Percentiles rank a stretch among this genome's conserved stretches.
phyloP scores from a whole-genome alignment of 2,113 vertebrate genomes.

The Chlamydotis undulata region DNA sequence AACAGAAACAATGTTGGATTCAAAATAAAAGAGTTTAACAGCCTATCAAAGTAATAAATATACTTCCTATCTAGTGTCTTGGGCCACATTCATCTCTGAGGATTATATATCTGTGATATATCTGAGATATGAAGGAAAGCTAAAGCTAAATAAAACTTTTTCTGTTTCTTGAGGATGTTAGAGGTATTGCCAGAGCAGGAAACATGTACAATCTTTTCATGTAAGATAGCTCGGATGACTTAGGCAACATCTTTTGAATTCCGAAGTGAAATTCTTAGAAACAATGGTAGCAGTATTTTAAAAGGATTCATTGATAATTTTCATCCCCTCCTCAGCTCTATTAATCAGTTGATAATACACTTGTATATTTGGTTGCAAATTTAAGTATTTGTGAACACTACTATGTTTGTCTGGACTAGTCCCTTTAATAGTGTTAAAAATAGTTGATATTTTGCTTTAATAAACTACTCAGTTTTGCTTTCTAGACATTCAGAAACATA shows the following conservation, averaged over 20 bases:
- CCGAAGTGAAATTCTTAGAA: background rate
- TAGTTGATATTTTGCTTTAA: background rate
- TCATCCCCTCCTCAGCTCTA: background rate
- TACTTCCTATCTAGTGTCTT: background rate
- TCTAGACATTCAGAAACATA: background rate
- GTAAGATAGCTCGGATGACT: background rate
- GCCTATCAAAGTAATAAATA: background rate
- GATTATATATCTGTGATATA: background rate
- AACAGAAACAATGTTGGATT: constrained; percentile 16
- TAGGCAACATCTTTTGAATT: background rate
- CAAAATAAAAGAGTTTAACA: constrained; percentile 39
- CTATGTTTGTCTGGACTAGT: background rate
- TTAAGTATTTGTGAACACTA: background rate
- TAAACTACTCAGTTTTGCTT: background rate
- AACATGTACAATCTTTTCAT: background rate
- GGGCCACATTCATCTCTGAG: background rate
- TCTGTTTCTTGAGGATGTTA: background rate
- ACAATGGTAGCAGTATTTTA: background rate
- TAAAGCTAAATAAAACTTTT: background rate
- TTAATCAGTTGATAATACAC: background rate
- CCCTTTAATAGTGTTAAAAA: background rate
- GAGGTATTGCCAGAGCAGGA: background rate
- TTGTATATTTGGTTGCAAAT: background rate
- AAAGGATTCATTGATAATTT: background rate
- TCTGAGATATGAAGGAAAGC: background rate